These are phyloP conservation scores for Phoenicopterus ruber DNA, from an alignment of 2,113 vertebrate species.

Conservation along the genomic window DNA sequence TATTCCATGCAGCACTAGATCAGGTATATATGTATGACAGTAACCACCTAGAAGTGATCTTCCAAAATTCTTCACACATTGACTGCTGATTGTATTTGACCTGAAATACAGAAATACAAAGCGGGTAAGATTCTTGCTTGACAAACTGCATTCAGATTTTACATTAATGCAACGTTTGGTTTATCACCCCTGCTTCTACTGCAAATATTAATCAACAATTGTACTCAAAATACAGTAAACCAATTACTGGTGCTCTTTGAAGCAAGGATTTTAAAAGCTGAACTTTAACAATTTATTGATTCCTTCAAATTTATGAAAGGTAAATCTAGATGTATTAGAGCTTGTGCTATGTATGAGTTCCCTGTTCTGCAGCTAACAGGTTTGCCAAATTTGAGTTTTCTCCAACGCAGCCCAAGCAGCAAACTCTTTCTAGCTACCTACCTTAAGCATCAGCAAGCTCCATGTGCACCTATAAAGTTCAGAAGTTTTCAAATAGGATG, in stretches of 20 bases:
- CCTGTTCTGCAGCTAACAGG: background rate
- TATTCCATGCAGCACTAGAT: slow-evolving; percentile 85
- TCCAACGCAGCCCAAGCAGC: background rate
- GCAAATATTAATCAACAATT: background rate
- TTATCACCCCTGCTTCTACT: background rate
- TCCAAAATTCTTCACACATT: slow-evolving; percentile 81
- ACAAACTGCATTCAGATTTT: background rate
- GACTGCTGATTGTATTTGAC: slow-evolving; percentile 75
- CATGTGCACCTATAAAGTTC: background rate
- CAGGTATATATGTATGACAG: slow-evolving; percentile 84
- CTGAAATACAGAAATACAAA: slow-evolving; percentile 63
- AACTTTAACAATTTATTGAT: background rate
- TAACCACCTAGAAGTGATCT: slow-evolving; percentile 85
- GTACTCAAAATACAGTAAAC: background rate
- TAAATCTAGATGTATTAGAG: background rate
- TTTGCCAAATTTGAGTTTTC: background rate
- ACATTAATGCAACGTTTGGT: background rate
- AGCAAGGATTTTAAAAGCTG: background rate
- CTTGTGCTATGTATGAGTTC: background rate
- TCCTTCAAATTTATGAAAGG: background rate
- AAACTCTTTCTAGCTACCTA: background rate
- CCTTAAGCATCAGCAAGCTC: background rate
- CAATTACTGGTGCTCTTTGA: background rate
- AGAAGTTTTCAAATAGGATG: background rate
- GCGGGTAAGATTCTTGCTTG: background rate